Evolutionary conservation across 2,113 vertebrate species (phyloP), one percentile per base, ranked within the genome.

Genomic region (Anolis sagrei): DNA sequence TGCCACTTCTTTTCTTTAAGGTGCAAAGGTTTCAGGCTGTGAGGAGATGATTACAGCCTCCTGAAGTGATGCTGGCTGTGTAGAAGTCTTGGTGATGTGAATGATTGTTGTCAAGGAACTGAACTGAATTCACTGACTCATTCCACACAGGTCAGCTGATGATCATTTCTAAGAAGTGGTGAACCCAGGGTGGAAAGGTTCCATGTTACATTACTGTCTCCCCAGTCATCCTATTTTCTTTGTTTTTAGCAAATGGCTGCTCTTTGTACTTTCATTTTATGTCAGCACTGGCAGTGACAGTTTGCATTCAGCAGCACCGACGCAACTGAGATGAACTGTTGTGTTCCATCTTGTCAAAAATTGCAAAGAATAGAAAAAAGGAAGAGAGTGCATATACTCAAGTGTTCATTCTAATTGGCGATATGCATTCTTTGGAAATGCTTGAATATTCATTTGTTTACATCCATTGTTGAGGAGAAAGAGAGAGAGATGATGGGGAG

Each of bases 151-250:
- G 51, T 83, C 85, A 82, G 34, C 4, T 76, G 89, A 90, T 90
- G 84, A 85, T 64, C 39, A 84, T 72, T 91, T 91, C 68, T 90
- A 92, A 84, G 81, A 91, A 85, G 82, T 51, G 48, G 29, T n/a
- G 73, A 6, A 69, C 76, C 83, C 54, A 86, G 44, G 76, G 87
- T 79, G 68, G 86, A 2, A 74, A 91, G 68, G 18, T 48, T 36
- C 82, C 81, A 82, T 36, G n/a, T 88, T 89, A 83, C 85, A 77
- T 82, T 90, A 72, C 58, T 49, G 76, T 61, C 51, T 89, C 8
- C 19, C 62, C 79, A 80, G 84, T 72, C 36, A 75, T 4, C 66
- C 9, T 76, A 83, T 87, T 73, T 79, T 61, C 76, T 34, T 76
- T 66, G 32, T 87, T 83, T 79, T 84, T n/a, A 48, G 61, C 58